Conservation (phyloP, 2,113 vertebrate species). For the Gulo gulo region DNA sequence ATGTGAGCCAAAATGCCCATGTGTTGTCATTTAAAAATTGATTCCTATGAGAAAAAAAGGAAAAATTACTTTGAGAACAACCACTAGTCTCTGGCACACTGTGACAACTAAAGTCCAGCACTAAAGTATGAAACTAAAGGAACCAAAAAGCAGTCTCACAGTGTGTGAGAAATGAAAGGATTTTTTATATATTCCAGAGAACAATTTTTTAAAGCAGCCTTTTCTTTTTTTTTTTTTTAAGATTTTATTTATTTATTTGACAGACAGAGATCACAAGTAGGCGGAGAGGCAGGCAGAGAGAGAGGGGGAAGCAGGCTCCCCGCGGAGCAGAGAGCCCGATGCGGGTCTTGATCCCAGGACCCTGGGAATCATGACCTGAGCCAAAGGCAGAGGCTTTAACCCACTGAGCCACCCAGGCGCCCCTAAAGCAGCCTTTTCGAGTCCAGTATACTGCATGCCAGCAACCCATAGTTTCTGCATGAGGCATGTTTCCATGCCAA, state of each 20-base stretch:
- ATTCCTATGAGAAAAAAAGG: background rate
- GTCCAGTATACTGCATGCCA: constrained; percentile 43
- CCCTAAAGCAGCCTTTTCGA: background rate
- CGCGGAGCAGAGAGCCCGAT: too few species aligned
- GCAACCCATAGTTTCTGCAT: constrained; percentile 37
- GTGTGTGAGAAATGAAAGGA: constrained; percentile 52
- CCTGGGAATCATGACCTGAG: too few species aligned
- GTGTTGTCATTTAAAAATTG: background rate
- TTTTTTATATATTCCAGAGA: constrained; percentile 53
- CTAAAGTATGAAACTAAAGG: constrained; percentile 40
- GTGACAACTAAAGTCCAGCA: background rate
- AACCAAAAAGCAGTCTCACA: constrained; percentile 33
- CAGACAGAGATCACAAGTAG: too few species aligned
- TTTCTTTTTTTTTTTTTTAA: background rate
- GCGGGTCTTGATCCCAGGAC: too few species aligned
- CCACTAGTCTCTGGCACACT: background rate
- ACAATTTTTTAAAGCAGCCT: constrained; percentile 30
- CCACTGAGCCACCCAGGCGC: too few species aligned
- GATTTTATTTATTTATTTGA: too few species aligned
- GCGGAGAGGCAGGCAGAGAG: too few species aligned
- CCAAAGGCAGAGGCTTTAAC: too few species aligned
- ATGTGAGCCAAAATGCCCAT: background rate
- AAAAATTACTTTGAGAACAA: background rate
- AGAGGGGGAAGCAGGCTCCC: too few species aligned
- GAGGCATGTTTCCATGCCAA: constrained; percentile 14